Percentiles rank a stretch among this genome's conserved stretches.
Evolutionary conservation across 2,888 invertebrate genomes (phyloP).

Genomic region (Acleris literana): DNA sequence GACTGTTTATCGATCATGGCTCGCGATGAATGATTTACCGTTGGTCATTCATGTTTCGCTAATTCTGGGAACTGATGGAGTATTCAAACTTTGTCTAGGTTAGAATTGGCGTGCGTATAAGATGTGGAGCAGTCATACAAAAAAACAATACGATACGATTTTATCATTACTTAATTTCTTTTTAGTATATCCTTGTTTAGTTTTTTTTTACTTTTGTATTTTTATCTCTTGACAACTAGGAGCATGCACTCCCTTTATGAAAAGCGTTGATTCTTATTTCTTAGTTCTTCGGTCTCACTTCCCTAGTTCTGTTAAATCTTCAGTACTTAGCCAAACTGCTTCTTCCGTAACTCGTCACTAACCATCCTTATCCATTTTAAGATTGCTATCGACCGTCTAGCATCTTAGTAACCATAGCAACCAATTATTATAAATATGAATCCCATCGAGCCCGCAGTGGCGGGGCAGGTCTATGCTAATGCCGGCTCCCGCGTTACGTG

Average conservation of each 20-base stretch:
- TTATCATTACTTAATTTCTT: no score
- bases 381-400: background rate
- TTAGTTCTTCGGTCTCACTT: no score
- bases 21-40: constrained; percentile 27
- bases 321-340: background rate
- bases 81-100: constrained; percentile 3
- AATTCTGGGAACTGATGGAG: constrained; percentile 21
- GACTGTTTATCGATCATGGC: constrained; percentile 36
- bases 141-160: no score
- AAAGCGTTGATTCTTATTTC: no score
- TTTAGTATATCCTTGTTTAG: no score
- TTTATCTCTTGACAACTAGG: no score
- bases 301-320: no score
- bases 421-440: constrained; percentile 6
- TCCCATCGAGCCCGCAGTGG: constrained; percentile 38
- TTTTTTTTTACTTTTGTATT: no score
- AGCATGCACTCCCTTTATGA: no score
- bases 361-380: background rate
- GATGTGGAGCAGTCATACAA: no score
- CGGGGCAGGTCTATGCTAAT: constrained; percentile 60
- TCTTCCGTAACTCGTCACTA: background rate
- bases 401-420: background rate
- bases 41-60: constrained; percentile 23
- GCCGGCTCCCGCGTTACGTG: constrained; percentile 70
- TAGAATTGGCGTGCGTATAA: background rate